Percentiles rank a stretch among this genome's conserved stretches.
Conservation (phyloP, 2,888 invertebrate genomes). For the Physocephala rufipes region DNA sequence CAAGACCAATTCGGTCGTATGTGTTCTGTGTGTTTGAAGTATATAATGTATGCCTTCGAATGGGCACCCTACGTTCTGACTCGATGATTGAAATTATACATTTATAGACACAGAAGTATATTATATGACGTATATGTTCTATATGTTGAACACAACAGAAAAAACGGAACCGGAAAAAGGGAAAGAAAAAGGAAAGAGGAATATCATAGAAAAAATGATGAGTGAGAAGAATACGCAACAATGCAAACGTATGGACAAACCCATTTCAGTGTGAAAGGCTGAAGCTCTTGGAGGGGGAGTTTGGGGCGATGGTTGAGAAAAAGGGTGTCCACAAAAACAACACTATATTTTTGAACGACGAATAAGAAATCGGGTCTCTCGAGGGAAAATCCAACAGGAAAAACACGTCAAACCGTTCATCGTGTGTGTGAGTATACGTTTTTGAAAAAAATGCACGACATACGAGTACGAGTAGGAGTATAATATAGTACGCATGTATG, state of each 20-base stretch:
- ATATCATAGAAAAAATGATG: slow-evolving; percentile 18
- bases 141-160: background rate
- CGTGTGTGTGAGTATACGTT: slow-evolving; percentile 9
- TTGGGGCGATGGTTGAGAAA: background rate
- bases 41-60: no score
- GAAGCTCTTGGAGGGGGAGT: background rate
- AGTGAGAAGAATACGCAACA: slow-evolving; percentile 9
- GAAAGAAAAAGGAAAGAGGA: slow-evolving; percentile 12
- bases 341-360: slow-evolving; percentile 3
- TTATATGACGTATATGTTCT: no score
- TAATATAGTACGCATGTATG: background rate
- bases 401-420: slow-evolving; percentile 7
- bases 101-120: no score
- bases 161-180: background rate
- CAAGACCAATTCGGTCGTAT: no score
- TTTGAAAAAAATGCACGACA: slow-evolving; percentile 29
- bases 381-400: slow-evolving; percentile 25
- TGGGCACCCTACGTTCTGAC: no score
- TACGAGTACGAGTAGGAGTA: slow-evolving; percentile 1
- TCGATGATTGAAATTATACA: no score
- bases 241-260: background rate
- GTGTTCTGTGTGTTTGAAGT: no score
- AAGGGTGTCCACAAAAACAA: background rate
- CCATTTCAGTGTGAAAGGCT: background rate
- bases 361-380: slow-evolving; percentile 26